These are phyloP conservation scores for Caenorhabditis uteleia DNA, from an alignment of 2,888 invertebrate genomes.

Conservation along the genomic window DNA sequence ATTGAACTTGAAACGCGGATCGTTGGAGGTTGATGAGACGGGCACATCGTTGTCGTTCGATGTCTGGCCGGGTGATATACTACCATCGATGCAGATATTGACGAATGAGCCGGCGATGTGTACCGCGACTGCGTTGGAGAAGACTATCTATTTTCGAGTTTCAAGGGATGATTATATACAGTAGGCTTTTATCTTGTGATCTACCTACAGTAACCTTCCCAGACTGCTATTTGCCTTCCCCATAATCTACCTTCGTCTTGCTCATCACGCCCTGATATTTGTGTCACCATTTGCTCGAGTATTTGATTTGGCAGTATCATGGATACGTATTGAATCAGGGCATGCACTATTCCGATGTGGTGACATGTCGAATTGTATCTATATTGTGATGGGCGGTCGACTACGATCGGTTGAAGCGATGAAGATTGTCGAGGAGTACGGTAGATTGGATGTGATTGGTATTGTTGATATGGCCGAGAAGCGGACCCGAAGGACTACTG, in stretches of 20 bases:
- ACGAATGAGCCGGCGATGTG: slow-evolving; percentile 36
- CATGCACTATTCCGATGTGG: slow-evolving; percentile 32
- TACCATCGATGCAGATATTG: slow-evolving; percentile 37
- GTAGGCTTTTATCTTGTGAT: slow-evolving; percentile 2
- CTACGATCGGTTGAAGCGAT: slow-evolving; percentile 25
- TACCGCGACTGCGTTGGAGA: slow-evolving; percentile 20
- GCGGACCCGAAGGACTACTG: slow-evolving; percentile 81
- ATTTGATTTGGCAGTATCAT: slow-evolving; percentile 30
- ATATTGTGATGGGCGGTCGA: slow-evolving; percentile 36
- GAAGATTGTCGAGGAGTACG: slow-evolving; percentile 38
- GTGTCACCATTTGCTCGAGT: slow-evolving; percentile 36
- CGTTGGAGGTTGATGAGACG: slow-evolving; percentile 10
- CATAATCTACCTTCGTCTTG: slow-evolving; percentile 30
- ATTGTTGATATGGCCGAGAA: slow-evolving; percentile 44
- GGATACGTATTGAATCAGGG: slow-evolving; percentile 37
- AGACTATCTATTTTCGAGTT: slow-evolving; percentile 25
- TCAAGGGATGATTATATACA: slow-evolving; percentile 18
- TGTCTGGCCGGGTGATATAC: slow-evolving; percentile 25
- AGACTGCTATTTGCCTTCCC: slow-evolving; percentile 19
- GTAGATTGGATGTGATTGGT: slow-evolving; percentile 32
- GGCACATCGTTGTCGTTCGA: slow-evolving; percentile 28
- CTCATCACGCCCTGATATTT: slow-evolving; percentile 25
- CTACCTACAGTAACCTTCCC: too few relatives aligned
- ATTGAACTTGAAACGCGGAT: slow-evolving; percentile 9
- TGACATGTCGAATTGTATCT: slow-evolving; percentile 31